Evolutionary conservation across 2,797 vertebrate genomes (phyloP).

Genomic region (Odontamblyopus rebecca): DNA sequence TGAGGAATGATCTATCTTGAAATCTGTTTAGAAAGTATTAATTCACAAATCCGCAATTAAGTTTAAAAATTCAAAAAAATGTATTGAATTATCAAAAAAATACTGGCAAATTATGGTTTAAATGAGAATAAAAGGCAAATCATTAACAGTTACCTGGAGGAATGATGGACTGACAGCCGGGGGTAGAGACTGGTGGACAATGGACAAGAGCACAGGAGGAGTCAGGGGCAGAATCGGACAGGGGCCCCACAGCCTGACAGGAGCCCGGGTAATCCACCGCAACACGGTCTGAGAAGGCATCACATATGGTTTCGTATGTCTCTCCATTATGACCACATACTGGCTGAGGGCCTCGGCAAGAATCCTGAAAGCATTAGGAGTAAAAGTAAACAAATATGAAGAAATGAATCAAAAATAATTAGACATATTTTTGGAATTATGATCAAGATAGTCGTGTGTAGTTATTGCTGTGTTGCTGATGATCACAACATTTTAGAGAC

Average conservation of each 20-base stretch:
- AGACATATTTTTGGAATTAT: neutral
- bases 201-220: constrained; percentile 83
- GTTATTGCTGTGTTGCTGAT: neutral
- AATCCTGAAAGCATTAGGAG: constrained; percentile 67
- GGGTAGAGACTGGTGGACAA: constrained; percentile 79
- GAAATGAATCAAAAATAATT: neutral
- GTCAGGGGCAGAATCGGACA: constrained; percentile 75
- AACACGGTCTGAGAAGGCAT: constrained; percentile 88
- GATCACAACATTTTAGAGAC: too few relatives aligned
- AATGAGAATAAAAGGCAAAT: too few relatives aligned
- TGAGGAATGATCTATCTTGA: neutral
- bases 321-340: constrained; percentile 92
- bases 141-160: constrained; percentile 78
- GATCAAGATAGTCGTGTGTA: neutral
- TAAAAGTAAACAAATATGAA: neutral
- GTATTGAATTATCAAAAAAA: too few relatives aligned
- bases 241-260: constrained; percentile 86
- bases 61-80: too few relatives aligned
- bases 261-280: constrained; percentile 86
- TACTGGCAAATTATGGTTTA: too few relatives aligned
- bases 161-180: constrained; percentile 82
- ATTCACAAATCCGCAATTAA: too few relatives aligned
- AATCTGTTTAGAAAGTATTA: too few relatives aligned
- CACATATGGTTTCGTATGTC: constrained; percentile 87
- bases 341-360: constrained; percentile 78